These are phyloP conservation scores for Caenorhabditis briggsae DNA, from an alignment of 1,140 invertebrate genomes.

Conservation along the genomic window DNA sequence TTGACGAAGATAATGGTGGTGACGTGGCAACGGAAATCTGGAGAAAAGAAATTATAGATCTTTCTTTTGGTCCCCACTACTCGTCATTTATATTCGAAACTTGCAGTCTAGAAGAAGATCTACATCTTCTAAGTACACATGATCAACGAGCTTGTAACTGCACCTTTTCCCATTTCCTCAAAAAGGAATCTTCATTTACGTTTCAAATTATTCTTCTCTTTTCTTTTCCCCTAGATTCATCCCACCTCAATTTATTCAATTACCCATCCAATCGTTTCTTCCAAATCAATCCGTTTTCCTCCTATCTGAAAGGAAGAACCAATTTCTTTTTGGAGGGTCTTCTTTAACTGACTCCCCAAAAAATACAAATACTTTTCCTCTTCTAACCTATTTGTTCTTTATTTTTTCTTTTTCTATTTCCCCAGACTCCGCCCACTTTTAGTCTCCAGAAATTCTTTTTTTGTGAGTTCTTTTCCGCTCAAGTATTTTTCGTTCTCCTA, in stretches of 20 bases:
- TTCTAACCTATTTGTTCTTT: background rate
- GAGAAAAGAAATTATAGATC: background rate
- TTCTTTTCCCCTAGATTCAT: background rate
- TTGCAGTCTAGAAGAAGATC: too few relatives aligned
- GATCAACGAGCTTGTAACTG: background rate
- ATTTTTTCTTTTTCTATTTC: background rate
- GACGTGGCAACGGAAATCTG: constrained; percentile 41
- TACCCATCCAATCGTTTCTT: background rate
- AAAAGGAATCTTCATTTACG: background rate
- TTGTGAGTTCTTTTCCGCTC: background rate
- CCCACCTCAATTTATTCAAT: background rate
- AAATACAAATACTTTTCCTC: background rate
- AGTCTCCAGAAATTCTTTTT: background rate
- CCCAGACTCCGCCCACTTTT: background rate
- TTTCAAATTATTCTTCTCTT: background rate
- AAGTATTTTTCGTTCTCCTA: background rate
- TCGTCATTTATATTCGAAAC: background rate
- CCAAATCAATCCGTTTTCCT: background rate
- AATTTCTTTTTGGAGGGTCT: constrained; percentile 24
- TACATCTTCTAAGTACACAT: background rate
- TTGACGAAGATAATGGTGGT: background rate
- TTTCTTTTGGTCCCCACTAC: background rate
- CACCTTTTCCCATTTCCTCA: background rate
- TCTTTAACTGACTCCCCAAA: background rate
- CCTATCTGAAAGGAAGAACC: background rate